phyloP scores from a whole-genome alignment of 2,113 vertebrate genomes.

The Callaeas wilsoni region DNA sequence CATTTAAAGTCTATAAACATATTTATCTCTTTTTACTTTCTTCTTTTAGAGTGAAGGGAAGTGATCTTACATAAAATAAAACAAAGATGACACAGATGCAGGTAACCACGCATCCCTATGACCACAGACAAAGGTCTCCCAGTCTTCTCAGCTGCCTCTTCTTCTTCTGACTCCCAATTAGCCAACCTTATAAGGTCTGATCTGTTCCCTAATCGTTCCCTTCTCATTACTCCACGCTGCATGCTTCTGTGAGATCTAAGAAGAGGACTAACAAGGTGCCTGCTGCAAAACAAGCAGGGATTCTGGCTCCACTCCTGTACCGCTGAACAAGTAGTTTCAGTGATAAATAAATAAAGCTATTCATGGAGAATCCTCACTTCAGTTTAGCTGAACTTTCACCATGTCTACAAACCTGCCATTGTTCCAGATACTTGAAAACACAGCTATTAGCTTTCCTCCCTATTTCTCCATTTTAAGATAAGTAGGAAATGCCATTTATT shows the following conservation, averaged over 20 bases:
- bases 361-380: not conserved
- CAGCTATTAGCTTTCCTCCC: constrained; percentile 1
- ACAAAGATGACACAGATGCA: not conserved
- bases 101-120: not conserved
- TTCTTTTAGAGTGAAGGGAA: not conserved
- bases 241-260: not conserved
- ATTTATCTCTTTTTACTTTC: not conserved
- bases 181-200: not conserved
- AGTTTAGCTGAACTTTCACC: not conserved
- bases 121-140: not conserved
- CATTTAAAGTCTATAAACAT: not conserved
- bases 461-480: constrained; percentile 49
- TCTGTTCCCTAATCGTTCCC: not conserved
- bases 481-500: constrained; percentile 45
- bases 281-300: constrained; percentile 29
- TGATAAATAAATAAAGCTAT: constrained; percentile 41
- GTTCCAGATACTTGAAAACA: constrained; percentile 4
- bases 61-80: not conserved
- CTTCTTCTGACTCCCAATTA: not conserved
- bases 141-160: not conserved
- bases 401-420: not conserved
- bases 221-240: not conserved
- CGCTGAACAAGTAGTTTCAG: not conserved
- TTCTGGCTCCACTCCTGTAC: not conserved
- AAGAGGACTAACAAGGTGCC: constrained; percentile 2